These are phyloP conservation scores for Merops nubicus DNA, from an alignment of 2,113 vertebrate genomes.

Conservation along the genomic window DNA sequence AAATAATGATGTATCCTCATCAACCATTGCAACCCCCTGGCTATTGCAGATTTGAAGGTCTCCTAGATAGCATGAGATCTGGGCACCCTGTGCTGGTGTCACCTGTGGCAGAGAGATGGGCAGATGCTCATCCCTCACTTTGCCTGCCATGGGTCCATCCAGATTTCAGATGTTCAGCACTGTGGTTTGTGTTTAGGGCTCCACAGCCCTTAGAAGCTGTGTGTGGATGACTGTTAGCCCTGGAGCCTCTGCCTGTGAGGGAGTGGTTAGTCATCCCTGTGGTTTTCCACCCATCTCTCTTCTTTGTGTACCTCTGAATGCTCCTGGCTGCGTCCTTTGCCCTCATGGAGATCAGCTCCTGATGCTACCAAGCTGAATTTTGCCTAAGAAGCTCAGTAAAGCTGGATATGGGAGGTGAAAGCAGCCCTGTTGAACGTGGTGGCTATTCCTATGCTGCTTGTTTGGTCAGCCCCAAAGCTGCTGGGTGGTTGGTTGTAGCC, in stretches of 20 bases:
- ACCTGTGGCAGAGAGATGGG: neutral
- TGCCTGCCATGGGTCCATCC: neutral
- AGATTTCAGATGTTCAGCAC: accelerated
- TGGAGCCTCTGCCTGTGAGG: neutral
- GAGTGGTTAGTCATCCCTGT: neutral
- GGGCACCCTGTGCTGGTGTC: neutral
- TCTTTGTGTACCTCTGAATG: neutral
- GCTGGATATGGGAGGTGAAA: neutral
- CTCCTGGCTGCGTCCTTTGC: neutral
- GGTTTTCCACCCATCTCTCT: neutral
- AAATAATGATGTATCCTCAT: neutral
- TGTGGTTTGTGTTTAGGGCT: neutral
- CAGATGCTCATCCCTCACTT: neutral
- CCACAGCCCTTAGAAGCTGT: neutral
- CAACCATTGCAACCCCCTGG: neutral
- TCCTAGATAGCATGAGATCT: neutral
- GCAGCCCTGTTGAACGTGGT: accelerated
- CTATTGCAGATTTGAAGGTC: neutral
- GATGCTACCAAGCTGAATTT: neutral
- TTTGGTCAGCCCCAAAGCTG: neutral
- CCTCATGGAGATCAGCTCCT: neutral
- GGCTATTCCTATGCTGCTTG: accelerated
- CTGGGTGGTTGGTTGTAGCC: neutral
- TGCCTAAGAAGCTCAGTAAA: neutral
- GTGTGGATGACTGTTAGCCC: neutral